Percentiles rank a stretch among this genome's conserved stretches.
Evolutionary conservation across 1,140 invertebrate genomes (phyloP).

Genomic region (Acyrthosiphon pisum): DNA sequence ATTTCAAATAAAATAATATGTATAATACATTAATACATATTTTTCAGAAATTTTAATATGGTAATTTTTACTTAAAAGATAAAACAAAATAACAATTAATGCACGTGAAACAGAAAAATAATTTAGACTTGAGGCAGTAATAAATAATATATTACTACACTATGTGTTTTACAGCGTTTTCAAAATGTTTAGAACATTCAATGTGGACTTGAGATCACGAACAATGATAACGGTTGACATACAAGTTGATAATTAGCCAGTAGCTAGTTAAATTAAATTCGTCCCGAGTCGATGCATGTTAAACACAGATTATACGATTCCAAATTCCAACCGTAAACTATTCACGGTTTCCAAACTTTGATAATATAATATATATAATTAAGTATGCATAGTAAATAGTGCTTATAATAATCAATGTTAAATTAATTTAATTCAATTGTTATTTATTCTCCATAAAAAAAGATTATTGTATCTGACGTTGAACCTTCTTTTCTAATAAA

Average conservation of each 20-base stretch:
- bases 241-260: background rate
- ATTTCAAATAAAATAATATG: background rate
- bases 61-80: background rate
- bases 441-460: no score
- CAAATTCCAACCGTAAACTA: background rate
- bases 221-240: background rate
- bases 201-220: background rate
- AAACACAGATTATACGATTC: background rate
- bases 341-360: background rate
- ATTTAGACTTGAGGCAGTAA: accelerated
- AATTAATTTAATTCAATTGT: no score
- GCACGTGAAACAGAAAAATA: background rate
- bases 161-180: background rate
- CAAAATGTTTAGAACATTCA: background rate
- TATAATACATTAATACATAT: background rate
- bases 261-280: background rate
- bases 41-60: background rate
- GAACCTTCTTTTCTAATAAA: no score
- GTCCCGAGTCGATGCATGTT: background rate
- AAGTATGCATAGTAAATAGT: no score
- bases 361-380: background rate
- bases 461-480: no score
- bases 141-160: background rate
- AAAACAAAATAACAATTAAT: background rate
- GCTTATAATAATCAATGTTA: no score